Evolutionary conservation across 2,888 invertebrate genomes (phyloP).

Genomic region (Galerucella nymphaeae): DNA sequence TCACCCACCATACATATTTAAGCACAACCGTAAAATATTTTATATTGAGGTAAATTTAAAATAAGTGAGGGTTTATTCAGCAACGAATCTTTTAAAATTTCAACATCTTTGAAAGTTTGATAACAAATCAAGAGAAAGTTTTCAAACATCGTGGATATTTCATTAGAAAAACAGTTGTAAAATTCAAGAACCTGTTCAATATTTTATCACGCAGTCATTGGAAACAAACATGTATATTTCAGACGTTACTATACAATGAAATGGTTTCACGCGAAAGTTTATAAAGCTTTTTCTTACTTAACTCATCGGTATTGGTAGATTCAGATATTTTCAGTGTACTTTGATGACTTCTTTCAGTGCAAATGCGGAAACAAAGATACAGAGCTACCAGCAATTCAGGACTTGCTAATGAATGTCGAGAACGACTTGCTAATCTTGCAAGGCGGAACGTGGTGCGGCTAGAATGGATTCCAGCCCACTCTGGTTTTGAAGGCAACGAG

Average conservation of each 20-base stretch:
- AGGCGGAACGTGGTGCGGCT: no score
- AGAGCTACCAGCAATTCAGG: no score
- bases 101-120: conserved; percentile 32
- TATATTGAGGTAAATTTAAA: neutral
- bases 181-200: conserved; percentile 26
- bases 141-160: conserved; percentile 32
- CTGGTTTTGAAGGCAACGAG: no score
- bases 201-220: conserved; percentile 31
- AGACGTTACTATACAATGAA: conserved; percentile 29
- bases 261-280: conserved; percentile 11
- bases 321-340: no score
- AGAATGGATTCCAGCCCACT: no score
- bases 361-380: no score
- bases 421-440: no score
- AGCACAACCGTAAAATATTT: neutral
- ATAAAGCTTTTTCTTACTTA: neutral
- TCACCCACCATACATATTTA: neutral
- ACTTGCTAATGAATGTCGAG: no score
- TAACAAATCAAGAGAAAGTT: conserved; percentile 35
- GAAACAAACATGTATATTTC: conserved; percentile 26
- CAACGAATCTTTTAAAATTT: conserved; percentile 26
- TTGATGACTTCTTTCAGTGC: no score
- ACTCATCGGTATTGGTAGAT: no score
- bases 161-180: conserved; percentile 28
- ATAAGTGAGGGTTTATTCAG: conserved; percentile 20